Percentiles rank a stretch among this genome's conserved stretches.
Conservation (phyloP, 1,140 invertebrate genomes). For the Drosophila equinoxialis region DNA sequence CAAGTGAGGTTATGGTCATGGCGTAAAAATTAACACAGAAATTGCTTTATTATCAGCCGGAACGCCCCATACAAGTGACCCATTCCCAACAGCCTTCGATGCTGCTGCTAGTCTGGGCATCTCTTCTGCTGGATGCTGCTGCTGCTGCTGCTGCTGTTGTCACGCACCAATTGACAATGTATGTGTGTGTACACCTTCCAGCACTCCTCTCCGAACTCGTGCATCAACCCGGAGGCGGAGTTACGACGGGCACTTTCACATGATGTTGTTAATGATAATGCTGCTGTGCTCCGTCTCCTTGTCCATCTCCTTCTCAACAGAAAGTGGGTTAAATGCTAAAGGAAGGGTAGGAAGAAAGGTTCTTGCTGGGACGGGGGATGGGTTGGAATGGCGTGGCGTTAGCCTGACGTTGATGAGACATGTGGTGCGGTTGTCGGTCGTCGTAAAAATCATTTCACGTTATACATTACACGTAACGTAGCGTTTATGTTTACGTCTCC, state of each 20-base stretch:
- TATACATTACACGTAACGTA: constrained; percentile 73
- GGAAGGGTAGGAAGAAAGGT: not conserved
- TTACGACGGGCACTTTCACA: constrained; percentile 46
- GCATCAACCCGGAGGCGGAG: constrained; percentile 6
- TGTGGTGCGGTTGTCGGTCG: constrained; percentile 62
- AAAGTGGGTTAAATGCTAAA: constrained; percentile 4
- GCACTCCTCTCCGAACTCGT: not conserved
- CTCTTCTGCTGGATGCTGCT: not conserved
- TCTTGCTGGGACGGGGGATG: not conserved
- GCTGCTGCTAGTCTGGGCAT: not conserved
- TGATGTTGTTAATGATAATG: constrained; percentile 75
- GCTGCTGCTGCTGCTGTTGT: constrained; percentile 20
- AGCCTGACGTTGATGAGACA: constrained; percentile 72
- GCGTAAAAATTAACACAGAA: constrained; percentile 72
- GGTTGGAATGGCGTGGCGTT: constrained; percentile 22
- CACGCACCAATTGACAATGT: constrained; percentile 63
- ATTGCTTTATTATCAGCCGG: constrained; percentile 66
- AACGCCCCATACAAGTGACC: constrained; percentile 6
- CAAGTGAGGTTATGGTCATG: constrained; percentile 61
- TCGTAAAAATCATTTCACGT: constrained; percentile 77
- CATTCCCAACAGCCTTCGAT: not conserved
- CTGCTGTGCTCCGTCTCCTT: constrained; percentile 12
- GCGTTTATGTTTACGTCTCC: constrained; percentile 72
- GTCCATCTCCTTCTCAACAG: not conserved
- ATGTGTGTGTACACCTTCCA: constrained; percentile 26